A percentile compares a stretch with the other conserved stretches of the same genome.
phyloP scores from a whole-genome alignment of 1,140 invertebrate species.

The Cydia strobilella region DNA sequence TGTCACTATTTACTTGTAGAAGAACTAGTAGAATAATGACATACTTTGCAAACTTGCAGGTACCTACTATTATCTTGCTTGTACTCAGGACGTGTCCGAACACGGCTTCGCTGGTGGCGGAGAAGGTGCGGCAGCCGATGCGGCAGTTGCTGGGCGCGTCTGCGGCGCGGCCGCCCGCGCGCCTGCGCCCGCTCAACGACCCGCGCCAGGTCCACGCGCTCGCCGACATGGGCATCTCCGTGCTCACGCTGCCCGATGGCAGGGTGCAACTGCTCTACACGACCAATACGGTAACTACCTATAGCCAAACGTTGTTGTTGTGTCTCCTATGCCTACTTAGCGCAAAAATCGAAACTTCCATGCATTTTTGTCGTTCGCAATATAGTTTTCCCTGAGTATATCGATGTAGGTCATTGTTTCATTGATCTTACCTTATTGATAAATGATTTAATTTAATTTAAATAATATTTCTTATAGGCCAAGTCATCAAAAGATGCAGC shows the following conservation, averaged over 20 bases:
- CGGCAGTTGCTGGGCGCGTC: constrained; percentile 92
- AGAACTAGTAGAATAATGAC: too few species aligned
- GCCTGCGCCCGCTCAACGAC: constrained; percentile 91
- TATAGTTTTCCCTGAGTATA: too few species aligned
- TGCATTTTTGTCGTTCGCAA: too few species aligned
- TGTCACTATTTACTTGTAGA: too few species aligned
- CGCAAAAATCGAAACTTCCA: too few species aligned
- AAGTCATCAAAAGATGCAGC: constrained; percentile 91
- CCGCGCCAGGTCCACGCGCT: constrained; percentile 93
- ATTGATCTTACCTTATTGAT: too few species aligned
- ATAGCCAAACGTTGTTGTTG: too few species aligned
- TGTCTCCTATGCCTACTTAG: too few species aligned
- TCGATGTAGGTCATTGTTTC: too few species aligned
- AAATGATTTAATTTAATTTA: too few species aligned
- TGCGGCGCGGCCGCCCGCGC: constrained; percentile 86
- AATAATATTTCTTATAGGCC: constrained; percentile 82
- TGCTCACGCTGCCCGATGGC: constrained; percentile 93
- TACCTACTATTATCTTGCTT: too few species aligned
- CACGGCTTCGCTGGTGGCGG: constrained; percentile 90
- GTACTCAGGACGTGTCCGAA: constrained; percentile 90
- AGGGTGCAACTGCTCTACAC: constrained; percentile 94
- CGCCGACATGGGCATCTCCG: constrained; percentile 96
- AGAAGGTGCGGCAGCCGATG: constrained; percentile 88
- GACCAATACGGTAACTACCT: constrained; percentile 86
- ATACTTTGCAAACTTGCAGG: too few species aligned